Conservation (phyloP, 2,113 vertebrate species). For the Poeciliopsis turrubarensis region DNA sequence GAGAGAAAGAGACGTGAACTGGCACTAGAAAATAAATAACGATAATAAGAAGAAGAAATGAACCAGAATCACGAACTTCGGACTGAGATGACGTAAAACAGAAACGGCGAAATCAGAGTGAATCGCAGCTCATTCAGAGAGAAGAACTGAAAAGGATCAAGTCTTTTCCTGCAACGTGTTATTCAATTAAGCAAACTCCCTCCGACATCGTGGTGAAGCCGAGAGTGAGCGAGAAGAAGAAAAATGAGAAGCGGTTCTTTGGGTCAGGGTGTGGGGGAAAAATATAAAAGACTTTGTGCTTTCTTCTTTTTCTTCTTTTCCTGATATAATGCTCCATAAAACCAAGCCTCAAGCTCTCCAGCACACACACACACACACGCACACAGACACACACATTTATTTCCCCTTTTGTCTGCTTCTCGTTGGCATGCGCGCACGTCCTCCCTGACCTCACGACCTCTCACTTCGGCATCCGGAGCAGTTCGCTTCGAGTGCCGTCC, state of each 20-base stretch:
- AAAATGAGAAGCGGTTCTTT: conserved; percentile 3
- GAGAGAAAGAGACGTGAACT: too few relatives aligned
- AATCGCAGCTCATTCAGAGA: neutral
- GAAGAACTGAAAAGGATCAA: neutral
- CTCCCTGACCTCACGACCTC: neutral
- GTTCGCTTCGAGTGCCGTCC: neutral
- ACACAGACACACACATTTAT: conserved; percentile 65
- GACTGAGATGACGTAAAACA: too few relatives aligned
- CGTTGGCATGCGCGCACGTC: conserved; percentile 2
- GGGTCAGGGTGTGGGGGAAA: conserved; percentile 11
- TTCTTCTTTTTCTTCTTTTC: neutral
- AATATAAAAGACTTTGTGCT: conserved; percentile 13
- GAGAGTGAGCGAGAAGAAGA: neutral
- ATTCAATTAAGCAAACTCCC: neutral
- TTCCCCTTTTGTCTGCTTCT: conserved; percentile 9
- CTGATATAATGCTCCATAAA: conserved; percentile 55
- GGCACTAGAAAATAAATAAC: too few relatives aligned
- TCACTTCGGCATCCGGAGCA: conserved; percentile 2
- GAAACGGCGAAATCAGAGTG: neutral
- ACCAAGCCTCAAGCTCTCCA: conserved; percentile 56
- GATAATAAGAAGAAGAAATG: too few relatives aligned
- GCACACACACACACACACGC: conserved; percentile 60
- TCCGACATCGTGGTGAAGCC: neutral
- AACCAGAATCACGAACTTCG: too few relatives aligned
- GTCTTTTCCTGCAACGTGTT: neutral